Conservation (phyloP, 2,888 invertebrate species). For the Pristionchus mayeri region DNA sequence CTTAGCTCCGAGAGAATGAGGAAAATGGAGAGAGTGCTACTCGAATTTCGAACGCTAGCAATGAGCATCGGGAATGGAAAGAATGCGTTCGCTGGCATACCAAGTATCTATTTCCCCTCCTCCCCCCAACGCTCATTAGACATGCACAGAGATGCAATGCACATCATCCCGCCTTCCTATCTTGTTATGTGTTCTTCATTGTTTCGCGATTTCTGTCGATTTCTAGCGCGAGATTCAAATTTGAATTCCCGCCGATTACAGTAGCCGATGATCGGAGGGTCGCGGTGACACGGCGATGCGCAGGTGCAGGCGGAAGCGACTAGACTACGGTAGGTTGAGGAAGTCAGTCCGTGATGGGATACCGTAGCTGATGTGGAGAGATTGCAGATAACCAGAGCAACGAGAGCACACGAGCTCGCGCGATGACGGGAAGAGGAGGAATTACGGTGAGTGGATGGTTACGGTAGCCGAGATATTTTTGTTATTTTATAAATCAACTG, state of each 20-base stretch:
- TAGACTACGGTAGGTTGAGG: constrained; percentile 1
- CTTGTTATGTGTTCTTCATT: background rate
- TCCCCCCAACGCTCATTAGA: too few relatives aligned
- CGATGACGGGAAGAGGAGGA: background rate
- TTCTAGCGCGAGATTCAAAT: background rate
- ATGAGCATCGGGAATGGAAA: too few relatives aligned
- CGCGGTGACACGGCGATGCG: constrained; percentile 34
- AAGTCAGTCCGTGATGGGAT: background rate
- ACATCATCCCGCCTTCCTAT: background rate
- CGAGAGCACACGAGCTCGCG: background rate
- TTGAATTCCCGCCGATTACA: background rate
- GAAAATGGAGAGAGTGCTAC: too few relatives aligned
- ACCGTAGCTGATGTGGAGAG: background rate
- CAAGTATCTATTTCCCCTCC: too few relatives aligned
- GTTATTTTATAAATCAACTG: background rate
- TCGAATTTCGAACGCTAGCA: too few relatives aligned
- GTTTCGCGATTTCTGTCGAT: background rate
- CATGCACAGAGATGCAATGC: background rate
- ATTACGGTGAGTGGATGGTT: background rate
- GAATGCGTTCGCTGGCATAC: too few relatives aligned
- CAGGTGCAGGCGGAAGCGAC: constrained; percentile 41
- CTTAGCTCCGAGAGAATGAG: too few relatives aligned
- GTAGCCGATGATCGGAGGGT: constrained; percentile 33
- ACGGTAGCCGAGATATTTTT: background rate
- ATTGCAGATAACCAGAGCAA: constrained; percentile 21